These are phyloP conservation scores for Potamarius usumacintae DNA, from an alignment of 2,113 vertebrate genomes.

Conservation along the genomic window DNA sequence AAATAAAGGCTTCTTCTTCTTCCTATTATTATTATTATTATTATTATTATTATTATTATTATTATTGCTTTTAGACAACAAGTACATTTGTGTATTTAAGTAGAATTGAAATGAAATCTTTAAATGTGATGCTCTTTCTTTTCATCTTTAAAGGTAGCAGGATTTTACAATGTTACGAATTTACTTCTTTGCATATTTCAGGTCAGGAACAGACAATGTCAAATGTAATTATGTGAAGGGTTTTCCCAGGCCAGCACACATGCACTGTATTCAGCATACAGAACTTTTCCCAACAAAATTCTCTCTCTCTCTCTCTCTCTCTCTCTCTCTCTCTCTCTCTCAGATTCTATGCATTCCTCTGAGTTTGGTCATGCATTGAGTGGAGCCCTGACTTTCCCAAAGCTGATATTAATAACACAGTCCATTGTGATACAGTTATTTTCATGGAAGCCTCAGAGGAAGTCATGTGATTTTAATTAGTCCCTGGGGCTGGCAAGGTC, in stretches of 20 bases:
- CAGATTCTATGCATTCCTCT: slow-evolving; percentile 87
- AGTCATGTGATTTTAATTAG: slow-evolving; percentile 97
- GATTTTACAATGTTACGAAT: background rate
- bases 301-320: slow-evolving; percentile 47
- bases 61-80: background rate
- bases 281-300: background rate
- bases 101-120: background rate
- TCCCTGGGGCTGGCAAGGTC: slow-evolving; percentile 80
- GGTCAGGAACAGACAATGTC: too few species aligned
- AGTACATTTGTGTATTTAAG: background rate
- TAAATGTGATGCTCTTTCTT: background rate
- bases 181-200: background rate
- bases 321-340: slow-evolving; percentile 64
- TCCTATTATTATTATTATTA: too few species aligned
- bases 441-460: slow-evolving; percentile 96
- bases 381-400: slow-evolving; percentile 88
- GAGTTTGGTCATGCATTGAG: slow-evolving; percentile 82
- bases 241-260: slow-evolving; percentile 1
- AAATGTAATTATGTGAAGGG: background rate
- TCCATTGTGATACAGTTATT: slow-evolving; percentile 98
- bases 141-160: background rate
- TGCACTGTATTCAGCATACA: slow-evolving; percentile 10
- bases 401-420: slow-evolving; percentile 99
- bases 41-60: background rate
- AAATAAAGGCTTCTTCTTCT: too few species aligned